Evolutionary conservation across 2,797 vertebrate species (phyloP), one percentile per base, ranked within the genome.

Genomic region (Gorsachius magnificus): DNA sequence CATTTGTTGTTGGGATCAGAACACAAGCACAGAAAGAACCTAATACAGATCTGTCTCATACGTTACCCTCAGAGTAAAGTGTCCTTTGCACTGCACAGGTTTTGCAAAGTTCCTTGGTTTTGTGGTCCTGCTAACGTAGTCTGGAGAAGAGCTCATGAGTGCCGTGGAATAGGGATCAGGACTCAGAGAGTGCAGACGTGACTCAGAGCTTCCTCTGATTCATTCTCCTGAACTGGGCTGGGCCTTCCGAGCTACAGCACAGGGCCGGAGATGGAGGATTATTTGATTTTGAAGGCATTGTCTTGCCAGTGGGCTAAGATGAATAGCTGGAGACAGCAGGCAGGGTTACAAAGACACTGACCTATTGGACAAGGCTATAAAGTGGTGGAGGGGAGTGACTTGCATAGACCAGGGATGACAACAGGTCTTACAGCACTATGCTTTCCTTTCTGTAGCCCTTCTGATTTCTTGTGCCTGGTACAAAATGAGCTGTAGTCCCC

Each of bases 291-390:
- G 70, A 77, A 85, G 89, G 64, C 60, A 38, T 29, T 77, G 60
- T 87, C 70, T 93, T 91, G 66, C 50, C 56, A 65, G 25, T 56
- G 57, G 63, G 54, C 51, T 93, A 50, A 64, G 57, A 66, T 50
- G 57, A 96, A 78, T 50, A 97, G 70, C 68, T 77, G 76, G 87
- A 82, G 78, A 50, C 60, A 88, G 51, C 68, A 82, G 87, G 57
- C 76, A 84, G 69, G 53, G 16, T 81, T 81, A 63, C 65, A 48
- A 41, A 82, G 63, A 69, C 36, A 33, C 36, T 90, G 64, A 90
- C 41, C 43, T 45, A n/a, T 54, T 50, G 83, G 35, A 72, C 51
- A 61, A 68, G 50, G 33, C 61, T 75, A 5, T 58, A 48, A 92
- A 72, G 10, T 76, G 46, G 66, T 71, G 50, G 71, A 94, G 50